Percentiles rank a stretch among this genome's conserved stretches.
Evolutionary conservation across 2,797 vertebrate species (phyloP).

Genomic region (Vipera ursinii): DNA sequence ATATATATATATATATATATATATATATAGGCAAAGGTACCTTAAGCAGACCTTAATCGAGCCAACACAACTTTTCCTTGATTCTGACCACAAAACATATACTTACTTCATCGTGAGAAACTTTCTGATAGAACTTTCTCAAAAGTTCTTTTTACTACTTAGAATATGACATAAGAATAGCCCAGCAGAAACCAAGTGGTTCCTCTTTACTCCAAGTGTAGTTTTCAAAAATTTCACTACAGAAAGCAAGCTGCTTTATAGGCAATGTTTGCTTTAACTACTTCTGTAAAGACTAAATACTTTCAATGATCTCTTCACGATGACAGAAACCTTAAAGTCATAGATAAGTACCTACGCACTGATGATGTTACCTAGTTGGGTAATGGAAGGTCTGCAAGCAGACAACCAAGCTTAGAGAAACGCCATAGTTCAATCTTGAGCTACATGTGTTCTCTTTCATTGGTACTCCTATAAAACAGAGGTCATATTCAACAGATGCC

Average conservation of each 20-base stretch:
- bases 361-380: background rate
- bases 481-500: background rate
- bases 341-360: background rate
- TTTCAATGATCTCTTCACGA: background rate
- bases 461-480: background rate
- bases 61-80: background rate
- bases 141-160: background rate
- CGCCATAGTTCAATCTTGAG: background rate
- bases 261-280: background rate
- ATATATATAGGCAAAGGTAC: background rate
- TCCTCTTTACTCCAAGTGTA: background rate
- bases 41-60: background rate
- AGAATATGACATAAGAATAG: background rate
- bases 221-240: background rate
- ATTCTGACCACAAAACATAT: background rate
- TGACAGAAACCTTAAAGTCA: background rate
- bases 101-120: background rate
- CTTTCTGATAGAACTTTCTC: background rate
- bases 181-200: accelerated
- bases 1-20: background rate
- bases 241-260: background rate
- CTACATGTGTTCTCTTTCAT: background rate
- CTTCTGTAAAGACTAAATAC: background rate
- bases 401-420: background rate
- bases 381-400: background rate